Conservation (phyloP, 2,888 invertebrate genomes). For the Rhopalosiphum nymphaeae region DNA sequence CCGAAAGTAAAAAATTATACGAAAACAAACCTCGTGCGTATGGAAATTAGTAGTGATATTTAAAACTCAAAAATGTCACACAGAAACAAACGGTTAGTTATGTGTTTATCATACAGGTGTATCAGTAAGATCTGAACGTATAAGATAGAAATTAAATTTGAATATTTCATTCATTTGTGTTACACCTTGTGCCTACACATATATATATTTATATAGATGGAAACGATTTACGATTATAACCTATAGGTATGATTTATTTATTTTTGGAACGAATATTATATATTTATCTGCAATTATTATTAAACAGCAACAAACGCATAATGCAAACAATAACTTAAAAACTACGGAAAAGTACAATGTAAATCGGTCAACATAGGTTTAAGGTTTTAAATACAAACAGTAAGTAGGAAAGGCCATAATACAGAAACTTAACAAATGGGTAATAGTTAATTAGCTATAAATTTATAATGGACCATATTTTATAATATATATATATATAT, state of each 20-base stretch:
- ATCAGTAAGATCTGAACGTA: neutral
- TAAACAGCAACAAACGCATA: neutral
- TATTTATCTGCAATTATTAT: neutral
- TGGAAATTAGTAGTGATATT: neutral
- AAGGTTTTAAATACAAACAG: neutral
- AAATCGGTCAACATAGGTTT: neutral
- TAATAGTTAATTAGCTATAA: neutral
- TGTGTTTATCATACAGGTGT: neutral
- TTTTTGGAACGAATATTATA: neutral
- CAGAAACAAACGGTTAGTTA: neutral
- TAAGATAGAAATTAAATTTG: neutral
- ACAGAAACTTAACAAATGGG: neutral
- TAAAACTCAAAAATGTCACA: neutral
- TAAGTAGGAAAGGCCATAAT: neutral
- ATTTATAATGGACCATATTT: neutral
- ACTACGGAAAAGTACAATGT: neutral
- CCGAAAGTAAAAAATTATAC: conserved; percentile 29
- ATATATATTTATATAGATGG: neutral
- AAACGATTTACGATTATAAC: neutral
- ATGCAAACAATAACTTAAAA: neutral
- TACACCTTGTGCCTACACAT: neutral
- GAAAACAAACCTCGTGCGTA: neutral
- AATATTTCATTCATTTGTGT: neutral
- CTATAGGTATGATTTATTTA: neutral
- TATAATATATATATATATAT: no score